Evolutionary conservation across 2,888 invertebrate genomes (phyloP), one percentile per base, ranked within the genome.

Genomic region (Altica lythri): DNA sequence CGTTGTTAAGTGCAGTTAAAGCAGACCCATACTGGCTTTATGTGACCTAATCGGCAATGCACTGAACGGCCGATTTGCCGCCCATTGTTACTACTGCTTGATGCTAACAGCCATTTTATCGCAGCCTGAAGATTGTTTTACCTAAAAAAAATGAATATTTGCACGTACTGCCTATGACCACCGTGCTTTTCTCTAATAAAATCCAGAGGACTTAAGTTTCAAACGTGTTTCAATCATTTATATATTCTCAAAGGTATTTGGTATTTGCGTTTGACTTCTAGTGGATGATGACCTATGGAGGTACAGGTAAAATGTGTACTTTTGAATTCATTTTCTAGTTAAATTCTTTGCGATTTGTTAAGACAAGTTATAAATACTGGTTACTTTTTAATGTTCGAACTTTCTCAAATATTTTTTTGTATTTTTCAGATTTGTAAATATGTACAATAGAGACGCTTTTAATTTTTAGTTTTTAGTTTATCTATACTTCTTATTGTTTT

Each of bases 21-120:
- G 6, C 45, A 2, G 3, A 2, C 13, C 45, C 45, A 13, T 9
- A 45, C 19, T 45, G 10, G 42, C 32, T 60, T 63, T 65, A 64
- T 64, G 65, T 55, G 59, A 63, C 63, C 63, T 65, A 65, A 65
- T 65, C 65, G 64, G 59, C 58, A 65, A 66, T 64, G 63, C 65
- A 58, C 63, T 51, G 57, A 56, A 58, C 61, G 38, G 53, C 57
- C 51, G 58, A 60, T 60, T 56, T 52, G 54, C 52, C 56, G 49
- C 37, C 53, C 60, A 62, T 60, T 62, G 60, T 62, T 60, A 46
- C 50, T 43, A 48, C 53, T 35, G 42, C 53, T 53, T 42, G 53
- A 46, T 53, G 47, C 47, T 47, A 53, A 53, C 53, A 47, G 32
- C 53, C 53, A 53, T 53, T 40, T 34, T 53, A 53, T 43, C 53